Conservation (phyloP, 2,113 vertebrate genomes). For the Oryctolagus cuniculus region mOryCun1.1 NC_091449.1:36357501-36358000, state of each 20-base stretch:
- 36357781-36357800: neutral
- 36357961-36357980: slow-evolving; percentile 73
- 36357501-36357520: neutral
- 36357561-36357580: neutral
- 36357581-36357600: neutral
- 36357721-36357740: neutral
- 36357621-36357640: neutral
- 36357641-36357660: neutral
- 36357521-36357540: neutral
- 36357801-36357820: neutral
- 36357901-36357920: slow-evolving; percentile 13
- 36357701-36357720: neutral
- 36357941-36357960: slow-evolving; percentile 23
- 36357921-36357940: neutral
- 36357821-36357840: too few relatives aligned
- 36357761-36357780: neutral
- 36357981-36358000: slow-evolving; percentile 65
- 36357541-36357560: neutral
- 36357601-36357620: neutral
- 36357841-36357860: neutral
- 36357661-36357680: neutral
- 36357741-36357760: neutral
- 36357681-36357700: neutral
- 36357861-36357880: neutral
- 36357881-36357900: neutral